Evolutionary conservation across 2,113 vertebrate genomes (phyloP).

Genomic region (Dipodomys merriami): DNA sequence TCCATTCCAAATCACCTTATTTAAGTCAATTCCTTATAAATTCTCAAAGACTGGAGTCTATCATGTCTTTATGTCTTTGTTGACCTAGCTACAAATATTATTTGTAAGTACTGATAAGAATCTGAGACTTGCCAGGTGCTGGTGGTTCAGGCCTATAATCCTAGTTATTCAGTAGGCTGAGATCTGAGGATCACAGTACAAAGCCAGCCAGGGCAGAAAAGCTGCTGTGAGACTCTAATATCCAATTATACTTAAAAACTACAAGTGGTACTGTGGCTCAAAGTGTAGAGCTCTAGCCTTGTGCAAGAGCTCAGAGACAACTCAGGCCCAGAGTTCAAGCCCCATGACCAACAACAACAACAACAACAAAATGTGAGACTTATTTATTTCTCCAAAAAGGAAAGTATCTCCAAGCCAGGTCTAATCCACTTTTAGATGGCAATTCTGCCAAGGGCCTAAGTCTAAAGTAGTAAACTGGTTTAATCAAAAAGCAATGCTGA

Average conservation of each 20-base stretch:
- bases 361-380: neutral
- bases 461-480: neutral
- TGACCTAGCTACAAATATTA: neutral
- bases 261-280: too few relatives aligned
- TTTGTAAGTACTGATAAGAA: neutral
- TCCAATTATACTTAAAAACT: too few relatives aligned
- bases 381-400: neutral
- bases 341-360: too few relatives aligned
- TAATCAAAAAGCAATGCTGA: neutral
- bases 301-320: too few relatives aligned
- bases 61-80: constrained; percentile 20
- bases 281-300: too few relatives aligned
- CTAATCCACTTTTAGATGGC: neutral
- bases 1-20: constrained; percentile 48
- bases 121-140: too few relatives aligned
- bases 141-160: too few relatives aligned
- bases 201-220: too few relatives aligned
- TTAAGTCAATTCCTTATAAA: constrained; percentile 31
- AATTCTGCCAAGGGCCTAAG: neutral
- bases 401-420: neutral
- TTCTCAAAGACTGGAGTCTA: constrained; percentile 13
- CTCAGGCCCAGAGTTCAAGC: too few relatives aligned
- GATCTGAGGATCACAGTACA: too few relatives aligned
- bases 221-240: too few relatives aligned
- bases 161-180: too few relatives aligned